Evolutionary conservation across 2,888 invertebrate species (phyloP), one percentile per base, ranked within the genome.

Genomic region (Barypeithes pellucidus): DNA sequence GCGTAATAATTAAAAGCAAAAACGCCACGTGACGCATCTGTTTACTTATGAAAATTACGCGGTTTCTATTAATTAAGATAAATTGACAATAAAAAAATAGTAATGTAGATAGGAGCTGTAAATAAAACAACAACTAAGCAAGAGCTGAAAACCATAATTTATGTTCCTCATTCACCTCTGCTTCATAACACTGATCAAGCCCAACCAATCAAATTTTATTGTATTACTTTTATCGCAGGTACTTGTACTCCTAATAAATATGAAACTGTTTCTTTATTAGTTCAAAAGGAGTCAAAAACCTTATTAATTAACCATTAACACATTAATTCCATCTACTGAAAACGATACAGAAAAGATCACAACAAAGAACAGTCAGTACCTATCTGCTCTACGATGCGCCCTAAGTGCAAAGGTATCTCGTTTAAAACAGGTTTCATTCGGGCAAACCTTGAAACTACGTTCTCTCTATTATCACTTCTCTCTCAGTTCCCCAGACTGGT

Each of bases 361-460:
- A 50, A 50, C 50, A 50, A 22, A 50, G 50, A 12, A 22, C 14
- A 9, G 29, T 4, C 5, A 9, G 29, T 29, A n/a, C n/a, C 5
- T 43, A 18, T 47, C 18, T 47, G 47, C 18, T 52, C 52, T 52
- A 52, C n/a, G n/a, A n/a, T 52, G 52, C 54, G 33, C 54, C 54
- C 54, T 57, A 8, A 57, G 16, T 41, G 43, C 43, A 61, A 43
- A 41, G 45, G 61, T 45, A 41, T 45, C 22, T 61, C 24, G 61
- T 57, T 57, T 16, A 61, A 61, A 61, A 61, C 61, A 61, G 61
- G 61, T 61, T 61, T 61, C 61, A 45, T 41, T 61, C 45, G 14
- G 61, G 41, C 61, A 29, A 61, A 61, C 61, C 61, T 61, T 61
- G 61, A 61, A 61, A 20, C 41, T 11, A 36, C 14, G 22, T 41